Evolutionary conservation across 2,797 vertebrate species (phyloP), one percentile per base, ranked within the genome.

Genomic region (Melopsittacus undulatus): DNA sequence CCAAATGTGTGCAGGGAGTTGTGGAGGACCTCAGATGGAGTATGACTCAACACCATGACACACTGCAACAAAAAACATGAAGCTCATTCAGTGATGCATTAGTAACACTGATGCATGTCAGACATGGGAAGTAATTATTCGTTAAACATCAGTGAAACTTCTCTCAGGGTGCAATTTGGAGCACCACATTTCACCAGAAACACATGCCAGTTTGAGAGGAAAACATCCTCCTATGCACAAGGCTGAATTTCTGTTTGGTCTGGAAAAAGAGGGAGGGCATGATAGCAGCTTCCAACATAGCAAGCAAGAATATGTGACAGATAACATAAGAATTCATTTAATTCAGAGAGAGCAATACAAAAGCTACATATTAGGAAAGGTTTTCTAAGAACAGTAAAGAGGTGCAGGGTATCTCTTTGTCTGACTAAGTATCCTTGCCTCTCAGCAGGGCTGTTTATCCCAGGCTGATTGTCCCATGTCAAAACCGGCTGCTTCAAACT

Each of bases 351-450:
- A 91, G 72, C 48, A 77, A 46, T 64, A 85, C 38, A 62, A 23
- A 77, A 77, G 81, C 75, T 67, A 40, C 56, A 34, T 43, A 75
- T 75, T 57, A 72, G 64, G 51, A 54, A 91, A 81, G 92, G 75
- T 95, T 87, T 92, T 49, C 86, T 80, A 89, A 87, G 87, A 91
- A 83, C 49, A 80, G 63, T 62, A 49, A 77, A 62, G 75, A 76
- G 74, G 90, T 84, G 52, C 94, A 89, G 94, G 92, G 51, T 92
- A 87, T 89, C 83, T 90, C 82, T 45, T 63, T 70, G 67, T 10
- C 86, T 95, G 68, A 56, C 81, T 92, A 90, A 94, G 93, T 89
- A 90, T 46, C 70, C 92, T 56, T 77, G 80, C 76, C 80, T 89
- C 93, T 64, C 90, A 77, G 94, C 86, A 64, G 2, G 74, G 81